phyloP scores from a whole-genome alignment of 1,140 invertebrate genomes.

The Cyphomyrmex costatus region DNA sequence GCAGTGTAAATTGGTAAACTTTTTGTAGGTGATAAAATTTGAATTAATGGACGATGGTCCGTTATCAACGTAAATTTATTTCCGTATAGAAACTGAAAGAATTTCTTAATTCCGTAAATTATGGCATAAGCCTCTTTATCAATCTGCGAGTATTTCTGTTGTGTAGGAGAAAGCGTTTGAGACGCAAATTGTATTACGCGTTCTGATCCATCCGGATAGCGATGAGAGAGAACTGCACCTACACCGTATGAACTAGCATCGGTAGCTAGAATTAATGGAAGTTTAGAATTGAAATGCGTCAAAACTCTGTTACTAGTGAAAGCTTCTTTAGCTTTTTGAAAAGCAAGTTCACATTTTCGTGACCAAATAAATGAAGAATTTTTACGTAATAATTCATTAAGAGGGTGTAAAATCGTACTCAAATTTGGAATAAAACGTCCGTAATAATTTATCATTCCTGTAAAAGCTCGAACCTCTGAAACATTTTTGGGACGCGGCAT shows the following conservation, averaged over 20 bases:
- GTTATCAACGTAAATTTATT: constrained; percentile 77
- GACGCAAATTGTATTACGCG: too few species aligned
- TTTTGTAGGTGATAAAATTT: constrained; percentile 78
- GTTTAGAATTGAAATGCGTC: background rate
- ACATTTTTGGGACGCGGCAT: constrained; percentile 44
- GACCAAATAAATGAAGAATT: background rate
- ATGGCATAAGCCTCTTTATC: background rate
- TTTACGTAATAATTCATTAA: constrained; percentile 66
- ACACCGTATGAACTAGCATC: too few species aligned
- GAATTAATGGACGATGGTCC: constrained; percentile 85
- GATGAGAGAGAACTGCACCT: too few species aligned
- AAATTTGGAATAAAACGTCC: constrained; percentile 49
- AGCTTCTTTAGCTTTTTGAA: background rate
- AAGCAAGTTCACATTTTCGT: background rate
- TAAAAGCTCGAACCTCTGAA: constrained; percentile 48
- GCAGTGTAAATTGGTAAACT: constrained; percentile 79
- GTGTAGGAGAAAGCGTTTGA: background rate
- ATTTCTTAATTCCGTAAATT: constrained; percentile 12
- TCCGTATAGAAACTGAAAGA: background rate
- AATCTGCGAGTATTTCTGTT: constrained; percentile 1
- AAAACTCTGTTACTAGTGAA: background rate
- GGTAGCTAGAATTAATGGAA: background rate
- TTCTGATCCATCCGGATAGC: too few species aligned
- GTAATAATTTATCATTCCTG: constrained; percentile 55
- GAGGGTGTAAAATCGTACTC: constrained; percentile 62